Conservation (phyloP, 2,888 invertebrate species). For the Halictus quadricinctus region DNA sequence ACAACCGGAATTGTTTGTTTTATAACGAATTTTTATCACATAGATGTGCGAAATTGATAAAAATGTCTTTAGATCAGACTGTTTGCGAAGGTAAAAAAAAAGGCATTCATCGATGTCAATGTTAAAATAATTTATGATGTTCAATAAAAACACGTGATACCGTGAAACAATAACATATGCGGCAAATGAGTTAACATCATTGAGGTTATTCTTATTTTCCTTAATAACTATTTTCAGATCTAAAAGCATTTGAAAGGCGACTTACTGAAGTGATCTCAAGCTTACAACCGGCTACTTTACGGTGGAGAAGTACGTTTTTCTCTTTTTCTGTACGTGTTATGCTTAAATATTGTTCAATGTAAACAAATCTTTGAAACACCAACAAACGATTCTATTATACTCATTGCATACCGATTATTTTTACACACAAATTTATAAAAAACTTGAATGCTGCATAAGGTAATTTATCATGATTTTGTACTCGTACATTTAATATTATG, state of each 20-base stretch:
- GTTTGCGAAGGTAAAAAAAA: conserved; percentile 91
- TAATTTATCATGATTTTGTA: background rate
- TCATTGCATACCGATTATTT: background rate
- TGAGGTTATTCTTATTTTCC: conserved; percentile 52
- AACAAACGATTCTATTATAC: background rate
- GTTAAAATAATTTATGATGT: background rate
- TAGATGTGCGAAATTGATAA: conserved; percentile 41
- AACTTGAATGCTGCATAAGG: background rate
- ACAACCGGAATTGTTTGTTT: conserved; percentile 40
- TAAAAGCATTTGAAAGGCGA: conserved; percentile 98
- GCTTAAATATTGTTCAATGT: background rate
- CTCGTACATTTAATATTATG: conserved; percentile 13
- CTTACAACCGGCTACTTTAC: conserved; percentile 95
- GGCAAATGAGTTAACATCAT: conserved; percentile 10
- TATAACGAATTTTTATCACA: conserved; percentile 4
- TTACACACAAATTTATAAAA: background rate
- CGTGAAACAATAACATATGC: background rate
- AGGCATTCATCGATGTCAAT: background rate
- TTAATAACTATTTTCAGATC: conserved; percentile 86
- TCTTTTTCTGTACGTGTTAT: conserved; percentile 24
- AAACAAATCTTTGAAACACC: conserved; percentile 4
- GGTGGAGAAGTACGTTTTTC: conserved; percentile 94
- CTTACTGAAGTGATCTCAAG: conserved; percentile 98
- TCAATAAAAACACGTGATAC: background rate
- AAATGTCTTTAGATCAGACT: conserved; percentile 93